phyloP scores from a whole-genome alignment of 2,113 vertebrate genomes.

The Serilophus lunatus region DNA sequence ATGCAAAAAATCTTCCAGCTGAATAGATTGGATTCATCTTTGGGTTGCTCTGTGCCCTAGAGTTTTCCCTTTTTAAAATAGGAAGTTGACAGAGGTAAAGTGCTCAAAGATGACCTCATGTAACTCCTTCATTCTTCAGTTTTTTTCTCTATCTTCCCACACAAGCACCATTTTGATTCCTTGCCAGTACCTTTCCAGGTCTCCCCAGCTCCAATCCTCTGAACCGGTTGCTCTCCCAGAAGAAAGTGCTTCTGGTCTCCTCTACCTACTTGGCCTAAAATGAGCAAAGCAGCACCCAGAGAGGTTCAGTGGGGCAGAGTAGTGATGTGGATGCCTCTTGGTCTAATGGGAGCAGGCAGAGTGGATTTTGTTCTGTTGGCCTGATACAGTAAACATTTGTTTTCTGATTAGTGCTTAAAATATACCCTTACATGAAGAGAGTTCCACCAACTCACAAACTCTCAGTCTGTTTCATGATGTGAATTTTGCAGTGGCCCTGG shows the following conservation, averaged over 20 bases:
- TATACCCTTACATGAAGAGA: neutral
- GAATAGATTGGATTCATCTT: neutral
- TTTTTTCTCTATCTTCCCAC: neutral
- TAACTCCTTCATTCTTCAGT: neutral
- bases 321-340: neutral
- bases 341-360: neutral
- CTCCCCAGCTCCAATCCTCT: neutral
- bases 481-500: neutral
- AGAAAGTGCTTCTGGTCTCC: neutral
- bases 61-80: neutral
- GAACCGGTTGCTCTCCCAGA: neutral
- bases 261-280: neutral
- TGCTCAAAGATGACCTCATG: neutral
- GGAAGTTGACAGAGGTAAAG: neutral
- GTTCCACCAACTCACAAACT: neutral
- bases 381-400: neutral
- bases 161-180: neutral
- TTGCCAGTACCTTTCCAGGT: neutral
- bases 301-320: neutral
- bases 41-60: neutral
- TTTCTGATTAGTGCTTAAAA: slow-evolving; percentile 1
- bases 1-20: neutral
- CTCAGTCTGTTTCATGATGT: neutral
- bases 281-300: neutral
- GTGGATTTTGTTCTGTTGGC: neutral